Evolutionary conservation across 2,888 invertebrate genomes (phyloP).

Genomic region (Tinea pellionella): DNA sequence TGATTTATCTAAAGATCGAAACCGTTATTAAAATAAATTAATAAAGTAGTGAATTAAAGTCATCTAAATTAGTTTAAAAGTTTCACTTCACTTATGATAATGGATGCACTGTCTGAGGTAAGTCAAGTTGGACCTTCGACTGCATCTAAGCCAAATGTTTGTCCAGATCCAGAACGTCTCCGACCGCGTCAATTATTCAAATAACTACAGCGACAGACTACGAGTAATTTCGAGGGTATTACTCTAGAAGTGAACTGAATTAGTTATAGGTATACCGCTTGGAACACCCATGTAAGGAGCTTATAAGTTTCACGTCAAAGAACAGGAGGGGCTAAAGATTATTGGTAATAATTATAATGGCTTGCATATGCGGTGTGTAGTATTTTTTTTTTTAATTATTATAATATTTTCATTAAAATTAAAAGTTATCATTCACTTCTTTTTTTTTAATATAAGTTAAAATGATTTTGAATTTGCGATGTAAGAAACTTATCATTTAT

Average conservation of each 20-base stretch:
- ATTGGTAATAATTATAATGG: neutral
- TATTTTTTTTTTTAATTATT: neutral
- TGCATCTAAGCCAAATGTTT: constrained; percentile 58
- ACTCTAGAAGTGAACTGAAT: constrained; percentile 17
- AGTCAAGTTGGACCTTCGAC: constrained; percentile 40
- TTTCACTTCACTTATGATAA: neutral
- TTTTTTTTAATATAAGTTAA: no score
- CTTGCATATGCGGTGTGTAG: neutral
- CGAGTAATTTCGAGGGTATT: constrained; percentile 53
- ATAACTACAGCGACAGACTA: constrained; percentile 47
- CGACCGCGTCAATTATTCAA: constrained; percentile 61
- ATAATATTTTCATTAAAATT: neutral
- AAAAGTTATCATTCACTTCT: no score
- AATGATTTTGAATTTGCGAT: no score
- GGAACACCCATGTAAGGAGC: constrained; percentile 45
- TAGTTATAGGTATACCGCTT: constrained; percentile 21
- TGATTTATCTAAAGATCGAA: no score
- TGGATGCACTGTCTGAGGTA: neutral
- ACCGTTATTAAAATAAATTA: neutral
- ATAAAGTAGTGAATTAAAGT: neutral
- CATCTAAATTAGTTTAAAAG: neutral
- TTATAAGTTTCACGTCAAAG: constrained; percentile 52
- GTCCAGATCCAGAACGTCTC: constrained; percentile 37
- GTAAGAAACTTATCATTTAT: no score
- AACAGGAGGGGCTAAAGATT: constrained; percentile 36